phyloP scores from a whole-genome alignment of 2,797 vertebrate species.

The Chrosomus eos region DNA sequence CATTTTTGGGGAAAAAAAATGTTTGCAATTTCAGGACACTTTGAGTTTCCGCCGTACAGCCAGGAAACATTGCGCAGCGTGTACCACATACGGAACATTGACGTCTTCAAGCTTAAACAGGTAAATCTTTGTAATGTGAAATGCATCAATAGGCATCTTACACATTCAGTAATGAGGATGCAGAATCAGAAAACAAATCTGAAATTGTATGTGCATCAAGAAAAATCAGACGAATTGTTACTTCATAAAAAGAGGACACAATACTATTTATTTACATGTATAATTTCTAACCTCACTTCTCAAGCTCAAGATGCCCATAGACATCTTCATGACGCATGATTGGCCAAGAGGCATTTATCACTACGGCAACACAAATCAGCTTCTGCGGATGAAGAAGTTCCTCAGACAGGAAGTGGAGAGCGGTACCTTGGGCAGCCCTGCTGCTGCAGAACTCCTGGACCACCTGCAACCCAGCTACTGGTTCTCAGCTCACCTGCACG shows the following conservation, averaged over 20 bases:
- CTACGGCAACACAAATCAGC: constrained; percentile 88
- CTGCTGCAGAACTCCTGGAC: constrained; percentile 89
- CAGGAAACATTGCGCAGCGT: constrained; percentile 91
- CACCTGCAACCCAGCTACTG: constrained; percentile 93
- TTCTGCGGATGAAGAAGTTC: constrained; percentile 91
- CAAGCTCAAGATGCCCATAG: constrained; percentile 89
- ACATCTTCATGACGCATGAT: constrained; percentile 96
- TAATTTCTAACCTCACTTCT: not conserved
- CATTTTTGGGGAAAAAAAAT: too few relatives aligned
- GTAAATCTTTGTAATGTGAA: constrained; percentile 69
- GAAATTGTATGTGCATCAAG: not conserved
- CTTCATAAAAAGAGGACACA: not conserved
- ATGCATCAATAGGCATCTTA: not conserved
- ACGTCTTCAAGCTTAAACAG: constrained; percentile 97
- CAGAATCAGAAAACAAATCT: not conserved
- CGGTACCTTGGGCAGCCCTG: constrained; percentile 90
- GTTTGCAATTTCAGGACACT: constrained; percentile 82
- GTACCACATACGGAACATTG: constrained; percentile 94
- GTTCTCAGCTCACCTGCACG: constrained; percentile 97
- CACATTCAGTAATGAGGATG: too few relatives aligned
- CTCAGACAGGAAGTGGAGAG: constrained; percentile 92
- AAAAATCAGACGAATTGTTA: not conserved
- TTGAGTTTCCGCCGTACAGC: constrained; percentile 93
- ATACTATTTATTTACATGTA: not conserved
- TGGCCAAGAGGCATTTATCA: constrained; percentile 96